Conservation (phyloP, 2,797 vertebrate genomes). For the Telmatherina bonti region DNA sequence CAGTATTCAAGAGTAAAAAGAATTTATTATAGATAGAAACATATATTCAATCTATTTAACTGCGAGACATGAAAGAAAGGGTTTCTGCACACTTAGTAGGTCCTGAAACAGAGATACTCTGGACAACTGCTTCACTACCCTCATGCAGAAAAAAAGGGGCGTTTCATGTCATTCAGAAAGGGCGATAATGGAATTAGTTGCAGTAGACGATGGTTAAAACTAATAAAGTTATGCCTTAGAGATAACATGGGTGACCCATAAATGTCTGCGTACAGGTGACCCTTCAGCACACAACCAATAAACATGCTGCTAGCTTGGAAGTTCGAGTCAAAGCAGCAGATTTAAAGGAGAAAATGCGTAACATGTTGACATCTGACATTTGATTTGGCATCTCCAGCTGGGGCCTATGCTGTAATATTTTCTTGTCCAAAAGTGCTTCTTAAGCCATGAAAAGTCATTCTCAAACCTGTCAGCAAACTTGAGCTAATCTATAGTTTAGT, state of each 20-base stretch:
- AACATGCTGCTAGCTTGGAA: not conserved
- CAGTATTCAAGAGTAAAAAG: not conserved
- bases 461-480: conserved; percentile 44
- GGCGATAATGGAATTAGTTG: not conserved
- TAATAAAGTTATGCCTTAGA: not conserved
- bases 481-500: conserved; percentile 51
- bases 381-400: not conserved
- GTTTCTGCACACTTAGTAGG: not conserved
- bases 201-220: not conserved
- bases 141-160: not conserved
- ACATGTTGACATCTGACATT: not conserved
- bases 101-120: not conserved
- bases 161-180: not conserved
- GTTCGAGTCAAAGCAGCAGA: too few relatives aligned
- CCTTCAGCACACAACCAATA: not conserved
- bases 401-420: conserved; percentile 7
- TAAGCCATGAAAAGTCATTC: conserved; percentile 24
- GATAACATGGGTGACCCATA: not conserved
- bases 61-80: not conserved
- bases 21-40: not conserved
- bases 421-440: conserved; percentile 26
- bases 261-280: not conserved
- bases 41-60: not conserved
- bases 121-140: not conserved
- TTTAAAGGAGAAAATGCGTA: not conserved